These are phyloP conservation scores for Beris chalybata DNA, from an alignment of 2,888 invertebrate genomes.

Conservation along the genomic window DNA sequence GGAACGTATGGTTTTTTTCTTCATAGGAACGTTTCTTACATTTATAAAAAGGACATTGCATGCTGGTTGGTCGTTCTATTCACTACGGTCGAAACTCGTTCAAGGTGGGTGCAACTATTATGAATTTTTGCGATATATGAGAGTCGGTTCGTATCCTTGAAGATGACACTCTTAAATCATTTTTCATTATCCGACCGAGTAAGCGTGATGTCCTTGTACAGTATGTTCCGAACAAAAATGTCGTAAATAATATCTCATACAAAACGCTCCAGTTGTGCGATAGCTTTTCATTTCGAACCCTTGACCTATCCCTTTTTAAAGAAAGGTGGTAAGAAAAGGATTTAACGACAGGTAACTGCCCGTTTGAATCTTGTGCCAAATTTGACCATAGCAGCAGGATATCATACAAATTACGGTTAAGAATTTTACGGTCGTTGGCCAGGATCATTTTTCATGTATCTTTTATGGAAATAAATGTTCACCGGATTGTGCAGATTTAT, in stretches of 20 bases:
- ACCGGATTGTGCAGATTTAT: slow-evolving; percentile 3
- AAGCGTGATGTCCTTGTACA: background rate
- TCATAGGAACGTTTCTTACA: background rate
- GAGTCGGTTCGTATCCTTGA: slow-evolving; percentile 5
- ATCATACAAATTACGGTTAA: slow-evolving; percentile 20
- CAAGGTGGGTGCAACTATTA: slow-evolving; percentile 7
- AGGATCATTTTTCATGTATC: slow-evolving; percentile 2
- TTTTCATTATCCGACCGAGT: slow-evolving; percentile 2
- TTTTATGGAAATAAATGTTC: background rate
- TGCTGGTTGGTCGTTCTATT: background rate
- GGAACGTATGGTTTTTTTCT: background rate
- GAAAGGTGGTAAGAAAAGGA: slow-evolving; percentile 18
- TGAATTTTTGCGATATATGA: slow-evolving; percentile 19
- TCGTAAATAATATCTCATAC: slow-evolving; percentile 26
- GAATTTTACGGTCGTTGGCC: background rate
- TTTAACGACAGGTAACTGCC: slow-evolving; percentile 15
- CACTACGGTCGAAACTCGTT: background rate
- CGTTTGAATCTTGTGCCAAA: slow-evolving; percentile 3
- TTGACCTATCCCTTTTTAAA: slow-evolving; percentile 5
- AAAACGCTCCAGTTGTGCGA: slow-evolving; percentile 1
- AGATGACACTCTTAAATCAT: slow-evolving; percentile 22
- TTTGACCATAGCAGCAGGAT: slow-evolving; percentile 9
- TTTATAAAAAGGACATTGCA: background rate
- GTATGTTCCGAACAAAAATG: background rate
- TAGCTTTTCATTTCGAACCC: slow-evolving; percentile 4